Conservation (phyloP, 2,888 invertebrate species). For the Leptinotarsa haldemani region DNA sequence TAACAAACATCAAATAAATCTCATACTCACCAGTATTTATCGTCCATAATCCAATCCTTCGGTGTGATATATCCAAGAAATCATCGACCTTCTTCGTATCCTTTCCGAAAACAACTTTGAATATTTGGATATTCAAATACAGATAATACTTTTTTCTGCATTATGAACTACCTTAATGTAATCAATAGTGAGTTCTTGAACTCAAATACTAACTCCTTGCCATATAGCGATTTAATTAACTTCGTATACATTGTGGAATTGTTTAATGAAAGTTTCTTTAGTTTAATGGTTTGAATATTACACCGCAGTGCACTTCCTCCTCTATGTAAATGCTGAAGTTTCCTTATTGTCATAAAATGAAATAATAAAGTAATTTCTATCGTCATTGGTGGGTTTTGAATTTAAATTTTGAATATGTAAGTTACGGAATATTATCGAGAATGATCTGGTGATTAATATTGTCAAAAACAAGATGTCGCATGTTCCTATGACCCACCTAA, state of each 20-base stretch:
- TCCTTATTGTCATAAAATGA: background rate
- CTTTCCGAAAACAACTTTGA: too few relatives aligned
- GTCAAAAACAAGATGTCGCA: too few relatives aligned
- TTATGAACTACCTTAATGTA: background rate
- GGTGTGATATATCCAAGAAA: too few relatives aligned
- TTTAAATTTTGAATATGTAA: background rate
- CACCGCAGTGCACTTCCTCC: background rate
- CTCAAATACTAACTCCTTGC: background rate
- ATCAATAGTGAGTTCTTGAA: background rate
- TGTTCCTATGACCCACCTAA: too few relatives aligned
- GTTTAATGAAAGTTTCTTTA: background rate
- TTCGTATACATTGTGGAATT: background rate
- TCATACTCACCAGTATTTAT: too few relatives aligned
- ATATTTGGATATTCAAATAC: too few relatives aligned
- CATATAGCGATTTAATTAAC: background rate
- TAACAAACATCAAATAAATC: too few relatives aligned
- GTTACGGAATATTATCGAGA: background rate
- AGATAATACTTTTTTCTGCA: background rate
- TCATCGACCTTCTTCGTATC: too few relatives aligned
- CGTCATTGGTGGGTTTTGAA: background rate
- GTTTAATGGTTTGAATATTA: constrained; percentile 4
- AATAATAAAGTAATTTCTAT: background rate
- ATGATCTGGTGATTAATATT: background rate
- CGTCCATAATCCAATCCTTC: too few relatives aligned
- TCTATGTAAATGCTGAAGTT: background rate